Percentiles rank a stretch among this genome's conserved stretches.
Evolutionary conservation across 1,140 invertebrate genomes (phyloP).

Genomic region (Leptestheria dahalacensis): DNA sequence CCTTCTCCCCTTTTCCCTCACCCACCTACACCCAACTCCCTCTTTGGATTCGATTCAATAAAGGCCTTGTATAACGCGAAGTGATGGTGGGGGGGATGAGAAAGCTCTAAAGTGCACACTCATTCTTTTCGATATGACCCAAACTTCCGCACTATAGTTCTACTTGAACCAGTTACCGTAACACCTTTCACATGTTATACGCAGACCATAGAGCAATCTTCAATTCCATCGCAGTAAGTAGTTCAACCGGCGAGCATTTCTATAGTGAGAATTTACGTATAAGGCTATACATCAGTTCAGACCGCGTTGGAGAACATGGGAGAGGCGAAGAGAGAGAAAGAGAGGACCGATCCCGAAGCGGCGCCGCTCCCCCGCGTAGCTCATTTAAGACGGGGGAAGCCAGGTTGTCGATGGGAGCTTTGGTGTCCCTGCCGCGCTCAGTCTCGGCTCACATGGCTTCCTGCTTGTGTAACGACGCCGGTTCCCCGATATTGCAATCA

Average conservation of each 20-base stretch:
- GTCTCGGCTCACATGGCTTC: not conserved
- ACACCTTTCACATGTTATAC: too few relatives aligned
- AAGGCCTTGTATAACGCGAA: too few relatives aligned
- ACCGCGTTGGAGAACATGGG: not conserved
- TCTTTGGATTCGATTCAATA: too few relatives aligned
- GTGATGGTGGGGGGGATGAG: too few relatives aligned
- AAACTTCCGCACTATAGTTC: too few relatives aligned
- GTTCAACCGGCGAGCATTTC: too few relatives aligned
- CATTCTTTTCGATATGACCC: too few relatives aligned
- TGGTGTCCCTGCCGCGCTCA: too few relatives aligned
- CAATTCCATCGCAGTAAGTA: too few relatives aligned
- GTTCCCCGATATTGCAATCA: not conserved
- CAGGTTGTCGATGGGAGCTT: not conserved
- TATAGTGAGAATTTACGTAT: not conserved
- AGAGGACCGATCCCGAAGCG: not conserved
- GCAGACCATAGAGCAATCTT: too few relatives aligned
- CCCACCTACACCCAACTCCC: not conserved
- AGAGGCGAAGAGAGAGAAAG: not conserved
- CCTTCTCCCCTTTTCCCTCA: not conserved
- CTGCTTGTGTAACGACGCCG: not conserved
- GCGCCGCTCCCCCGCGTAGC: constrained; percentile 12
- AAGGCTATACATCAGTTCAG: not conserved
- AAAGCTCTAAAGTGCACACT: too few relatives aligned
- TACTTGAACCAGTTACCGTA: too few relatives aligned
- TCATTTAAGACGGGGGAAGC: constrained; percentile 6